Base-by-base conservation (phyloP, 2,888 invertebrate genomes). In the Oscheius sp. region DNA sequence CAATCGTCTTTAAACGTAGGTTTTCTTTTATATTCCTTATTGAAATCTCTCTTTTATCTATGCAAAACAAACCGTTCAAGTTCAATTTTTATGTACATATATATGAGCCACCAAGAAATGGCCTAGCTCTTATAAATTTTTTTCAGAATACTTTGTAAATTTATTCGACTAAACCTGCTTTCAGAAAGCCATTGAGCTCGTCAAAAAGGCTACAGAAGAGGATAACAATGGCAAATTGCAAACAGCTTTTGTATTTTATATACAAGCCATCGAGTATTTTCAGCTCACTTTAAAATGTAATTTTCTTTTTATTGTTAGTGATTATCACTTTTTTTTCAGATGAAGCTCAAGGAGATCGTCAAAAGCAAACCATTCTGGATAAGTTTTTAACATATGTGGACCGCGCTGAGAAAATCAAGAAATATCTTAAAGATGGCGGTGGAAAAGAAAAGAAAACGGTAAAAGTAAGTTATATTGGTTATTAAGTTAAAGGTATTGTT, bases 201-300 rank as follows among this genome's bases (percentile, higher is more conserved):
- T 98, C 36, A 96, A 95, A 47, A 94, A 93, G 89, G 98, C 98
- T 24, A 98, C 98, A 6, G 97, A 97, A 87, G 97, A 97, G 88
- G 98, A 99, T 87, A 92, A 93, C 81, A 94, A 93, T 82, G 95
- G 96, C 87, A 97, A 98, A 87, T 98, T 95, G 89, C 94, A 93
- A 81, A 95, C 96, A 89, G 98, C 98, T 0, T 88, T 98, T 77
- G 90, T 93, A 74, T 90, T 96, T 26, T 98, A 98, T 87, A 94
- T 96, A 88, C 94, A 96, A 89, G 94, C 94, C 9, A 95, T 97
- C 5, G 96, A 99, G 87, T 97, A 97, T 87, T 99, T 98, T 87
- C 90, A 99, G 26, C 98, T 98, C 89, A 94, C 97, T 61, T 94
- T 98, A 45, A 99, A 98, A 90, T 98, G 94, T 94, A 88, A 88